Evolutionary conservation across 2,888 invertebrate genomes (phyloP), one percentile per base, ranked within the genome.

Genomic region (Timandra comae): DNA sequence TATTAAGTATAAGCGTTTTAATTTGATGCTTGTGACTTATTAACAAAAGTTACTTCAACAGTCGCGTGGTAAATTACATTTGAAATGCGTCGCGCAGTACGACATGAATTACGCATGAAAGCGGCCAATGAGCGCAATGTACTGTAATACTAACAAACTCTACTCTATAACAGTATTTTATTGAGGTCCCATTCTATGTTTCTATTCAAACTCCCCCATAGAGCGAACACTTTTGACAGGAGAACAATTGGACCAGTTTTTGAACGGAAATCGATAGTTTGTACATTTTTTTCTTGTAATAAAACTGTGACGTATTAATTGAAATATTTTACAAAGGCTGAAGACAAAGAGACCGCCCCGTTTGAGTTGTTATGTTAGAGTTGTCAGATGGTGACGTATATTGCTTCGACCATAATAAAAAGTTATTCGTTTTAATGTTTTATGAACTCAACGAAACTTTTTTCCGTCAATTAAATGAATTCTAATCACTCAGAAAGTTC

Each of bases 71-170:
- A 61, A 68, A 81, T 81, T 80, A 78, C 77, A 81, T 82, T 82
- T 71, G 63, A 52, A 74, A 79, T 78, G 75, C 79, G 73, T 67
- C 66, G 69, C 54, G 52, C 48, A 56, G 52, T 43, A 28, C 56
- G 49, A 49, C 63, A 81, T 82, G 79, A 75, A 82, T 79, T 78
- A 80, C 70, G 52, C 76, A 81, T 81, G 76, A 70, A 66, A 68
- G 49, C 51, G 48, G 55, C 48, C 69, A 68, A 70, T 67, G 70
- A 64, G 55, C 56, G 63, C 63, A 71, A 73, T 76, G 67, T 70
- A 66, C 64, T 63, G 69, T 61, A 56, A 63, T 49, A 42, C 43
- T 52, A 52, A 61, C 61, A 53, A 49, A 59, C 54, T 51, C 43
- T 12, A 20, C 35, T 16, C 30, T 41, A 54, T 37, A 48, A 40